Evolutionary conservation across 2,797 vertebrate genomes (phyloP).

Genomic region (Oophaga sylvatica): DNA sequence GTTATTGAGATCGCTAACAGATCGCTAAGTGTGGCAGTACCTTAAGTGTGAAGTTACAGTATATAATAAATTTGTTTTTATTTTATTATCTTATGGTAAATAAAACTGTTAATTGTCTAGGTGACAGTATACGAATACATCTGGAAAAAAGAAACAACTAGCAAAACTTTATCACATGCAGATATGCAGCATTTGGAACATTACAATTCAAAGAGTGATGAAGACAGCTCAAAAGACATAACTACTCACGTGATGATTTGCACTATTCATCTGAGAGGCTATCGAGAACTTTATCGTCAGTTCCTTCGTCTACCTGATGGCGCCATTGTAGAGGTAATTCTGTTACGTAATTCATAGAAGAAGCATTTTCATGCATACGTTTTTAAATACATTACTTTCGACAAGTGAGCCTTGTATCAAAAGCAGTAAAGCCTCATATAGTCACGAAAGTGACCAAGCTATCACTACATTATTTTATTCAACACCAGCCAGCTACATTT

Average conservation of each 20-base stretch:
- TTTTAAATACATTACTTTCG: not conserved
- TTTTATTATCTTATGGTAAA: no score
- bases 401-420: not conserved
- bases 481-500: not conserved
- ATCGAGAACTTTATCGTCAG: slow-evolving; percentile 80
- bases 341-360: not conserved
- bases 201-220: slow-evolving; percentile 53
- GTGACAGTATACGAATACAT: slow-evolving; percentile 90
- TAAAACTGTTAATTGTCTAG: slow-evolving; percentile 58
- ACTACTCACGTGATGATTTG: slow-evolving; percentile 81
- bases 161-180: slow-evolving; percentile 64
- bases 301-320: slow-evolving; percentile 88
- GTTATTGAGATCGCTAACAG: no score
- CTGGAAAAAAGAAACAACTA: slow-evolving; percentile 77
- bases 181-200: slow-evolving; percentile 65
- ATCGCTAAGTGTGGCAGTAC: no score
- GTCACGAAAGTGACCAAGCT: not conserved
- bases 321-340: slow-evolving; percentile 86
- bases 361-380: not conserved
- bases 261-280: slow-evolving; percentile 82
- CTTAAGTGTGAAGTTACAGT: no score
- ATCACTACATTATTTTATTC: not conserved
- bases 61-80: no score
- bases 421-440: not conserved
- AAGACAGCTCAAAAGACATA: slow-evolving; percentile 64